phyloP scores from a whole-genome alignment of 2,888 invertebrate species.

The Eupithecia exiguata region DNA sequence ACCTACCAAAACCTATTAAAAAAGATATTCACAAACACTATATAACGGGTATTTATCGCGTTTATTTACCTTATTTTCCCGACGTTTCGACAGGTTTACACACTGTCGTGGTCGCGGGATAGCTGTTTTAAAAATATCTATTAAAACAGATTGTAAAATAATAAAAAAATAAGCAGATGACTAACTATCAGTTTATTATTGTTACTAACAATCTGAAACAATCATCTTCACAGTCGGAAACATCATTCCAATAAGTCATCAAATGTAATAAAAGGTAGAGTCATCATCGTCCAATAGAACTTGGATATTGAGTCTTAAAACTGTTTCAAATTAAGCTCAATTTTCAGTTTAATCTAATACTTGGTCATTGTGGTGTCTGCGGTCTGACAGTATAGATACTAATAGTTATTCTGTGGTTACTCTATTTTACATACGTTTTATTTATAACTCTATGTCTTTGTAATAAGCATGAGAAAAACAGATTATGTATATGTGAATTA shows the following conservation, averaged over 20 bases:
- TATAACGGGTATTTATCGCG: too few species aligned
- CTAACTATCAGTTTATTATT: constrained; percentile 3
- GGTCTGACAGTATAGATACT: background rate
- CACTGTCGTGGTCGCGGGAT: too few species aligned
- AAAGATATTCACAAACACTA: too few species aligned
- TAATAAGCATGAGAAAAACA: background rate
- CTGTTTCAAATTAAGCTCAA: constrained; percentile 15
- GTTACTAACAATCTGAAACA: constrained; percentile 38
- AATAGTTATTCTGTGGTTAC: background rate
- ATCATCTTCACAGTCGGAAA: constrained; percentile 29
- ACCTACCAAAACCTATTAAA: too few species aligned
- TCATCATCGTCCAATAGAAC: constrained; percentile 18
- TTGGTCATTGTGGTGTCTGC: background rate
- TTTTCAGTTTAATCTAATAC: background rate
- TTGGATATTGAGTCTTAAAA: constrained; percentile 6
- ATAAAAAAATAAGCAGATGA: too few species aligned
- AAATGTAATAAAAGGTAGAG: constrained; percentile 33
- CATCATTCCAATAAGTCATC: constrained; percentile 30
- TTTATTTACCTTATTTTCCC: too few species aligned
- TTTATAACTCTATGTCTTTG: background rate
- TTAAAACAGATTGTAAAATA: too few species aligned
- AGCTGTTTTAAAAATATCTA: too few species aligned
- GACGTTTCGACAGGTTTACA: too few species aligned
- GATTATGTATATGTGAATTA: background rate
- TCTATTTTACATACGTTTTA: background rate